A percentile compares a stretch with the other conserved stretches of the same genome.
Conservation (phyloP, 2,797 vertebrate genomes). For the Pampus argenteus region DNA sequence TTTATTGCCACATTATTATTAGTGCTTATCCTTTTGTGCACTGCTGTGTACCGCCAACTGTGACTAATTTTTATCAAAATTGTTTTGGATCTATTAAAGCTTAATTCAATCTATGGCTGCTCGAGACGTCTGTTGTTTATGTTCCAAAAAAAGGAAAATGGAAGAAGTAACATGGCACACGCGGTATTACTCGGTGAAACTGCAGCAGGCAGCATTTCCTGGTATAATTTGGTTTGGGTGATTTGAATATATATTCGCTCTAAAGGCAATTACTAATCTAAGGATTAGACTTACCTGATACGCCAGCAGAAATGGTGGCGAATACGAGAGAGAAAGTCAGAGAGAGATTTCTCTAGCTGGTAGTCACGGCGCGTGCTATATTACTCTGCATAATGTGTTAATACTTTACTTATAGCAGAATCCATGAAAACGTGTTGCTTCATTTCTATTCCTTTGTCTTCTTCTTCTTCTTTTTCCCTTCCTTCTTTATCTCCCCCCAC, state of each 20-base stretch:
- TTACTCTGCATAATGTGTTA: conserved; percentile 55
- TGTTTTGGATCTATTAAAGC: conserved; percentile 76
- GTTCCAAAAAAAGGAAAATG: conserved; percentile 56
- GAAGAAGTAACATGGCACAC: conserved; percentile 55
- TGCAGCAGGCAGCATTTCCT: conserved; percentile 79
- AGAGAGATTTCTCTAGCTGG: conserved; percentile 38
- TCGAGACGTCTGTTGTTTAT: conserved; percentile 71
- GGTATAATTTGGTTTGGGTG: conserved; percentile 76
- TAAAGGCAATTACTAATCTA: conserved; percentile 79
- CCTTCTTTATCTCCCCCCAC: neutral
- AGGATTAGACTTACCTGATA: conserved; percentile 80
- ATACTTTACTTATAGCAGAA: conserved; percentile 29
- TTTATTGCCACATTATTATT: conserved; percentile 72
- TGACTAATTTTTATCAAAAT: conserved; percentile 77
- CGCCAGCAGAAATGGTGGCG: conserved; percentile 46
- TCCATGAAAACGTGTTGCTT: neutral
- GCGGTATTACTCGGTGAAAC: conserved; percentile 75
- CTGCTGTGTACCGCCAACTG: conserved; percentile 58
- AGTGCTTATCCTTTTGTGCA: conserved; percentile 53
- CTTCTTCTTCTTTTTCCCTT: neutral
- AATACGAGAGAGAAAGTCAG: conserved; percentile 25
- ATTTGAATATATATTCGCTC: conserved; percentile 80
- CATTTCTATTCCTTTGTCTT: conserved; percentile 3
- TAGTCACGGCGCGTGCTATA: conserved; percentile 23
- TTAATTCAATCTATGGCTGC: conserved; percentile 72